Evolutionary conservation across 2,797 vertebrate genomes (phyloP).

Genomic region (Harpagifer antarcticus): DNA sequence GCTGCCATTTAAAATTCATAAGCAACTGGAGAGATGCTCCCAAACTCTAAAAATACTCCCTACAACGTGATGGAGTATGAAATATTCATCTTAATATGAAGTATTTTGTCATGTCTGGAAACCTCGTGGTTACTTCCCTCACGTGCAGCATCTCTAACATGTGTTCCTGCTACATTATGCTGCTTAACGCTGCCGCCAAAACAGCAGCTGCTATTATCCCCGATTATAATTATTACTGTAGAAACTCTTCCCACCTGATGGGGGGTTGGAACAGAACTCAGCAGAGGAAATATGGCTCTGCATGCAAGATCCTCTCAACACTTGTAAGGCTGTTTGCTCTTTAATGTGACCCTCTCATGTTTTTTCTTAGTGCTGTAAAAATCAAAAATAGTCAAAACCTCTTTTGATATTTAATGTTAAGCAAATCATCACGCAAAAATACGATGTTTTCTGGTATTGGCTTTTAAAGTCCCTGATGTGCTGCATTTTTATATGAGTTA

Average conservation of each 20-base stretch:
- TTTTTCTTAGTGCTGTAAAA: neutral
- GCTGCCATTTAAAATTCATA: conserved; percentile 74
- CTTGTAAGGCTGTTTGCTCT: neutral
- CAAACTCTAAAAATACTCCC: conserved; percentile 75
- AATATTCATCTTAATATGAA: conserved; percentile 75
- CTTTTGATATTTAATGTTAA: neutral
- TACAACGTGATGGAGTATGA: conserved; percentile 61
- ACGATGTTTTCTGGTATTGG: no score
- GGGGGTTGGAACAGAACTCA: neutral
- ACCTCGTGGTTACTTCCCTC: conserved; percentile 42
- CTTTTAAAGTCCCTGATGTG: no score
- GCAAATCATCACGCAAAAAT: neutral
- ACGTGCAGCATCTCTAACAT: conserved; percentile 31
- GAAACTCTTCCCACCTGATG: conserved; percentile 14
- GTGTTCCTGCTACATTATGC: conserved; percentile 17
- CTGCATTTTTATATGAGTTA: no score
- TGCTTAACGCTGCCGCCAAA: conserved; percentile 1
- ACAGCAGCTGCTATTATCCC: conserved; percentile 33
- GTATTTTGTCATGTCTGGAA: conserved; percentile 21
- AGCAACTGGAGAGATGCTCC: conserved; percentile 53
- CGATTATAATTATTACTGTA: conserved; percentile 35
- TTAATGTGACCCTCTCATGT: neutral
- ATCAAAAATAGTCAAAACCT: neutral
- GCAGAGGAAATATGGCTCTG: neutral
- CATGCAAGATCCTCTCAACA: neutral